Evolutionary conservation across 30 jellyfish, hydroid and myxozoan species (phyloP).

Genomic region (Hydra vulgaris): DNA sequence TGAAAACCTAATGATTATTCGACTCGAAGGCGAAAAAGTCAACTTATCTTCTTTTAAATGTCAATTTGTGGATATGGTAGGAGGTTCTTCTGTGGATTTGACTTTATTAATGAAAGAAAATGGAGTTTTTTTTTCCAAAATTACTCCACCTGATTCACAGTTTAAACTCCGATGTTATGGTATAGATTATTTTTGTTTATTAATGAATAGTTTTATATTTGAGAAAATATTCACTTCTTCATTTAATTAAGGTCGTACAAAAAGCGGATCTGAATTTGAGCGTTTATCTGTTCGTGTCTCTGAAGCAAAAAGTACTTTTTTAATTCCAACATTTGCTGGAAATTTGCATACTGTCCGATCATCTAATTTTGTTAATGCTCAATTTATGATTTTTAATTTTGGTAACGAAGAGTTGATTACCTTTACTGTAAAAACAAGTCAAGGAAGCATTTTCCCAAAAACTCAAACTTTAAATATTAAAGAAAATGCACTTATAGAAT

Average conservation of each 20-base stretch:
- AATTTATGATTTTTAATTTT: slow-evolving; percentile 18
- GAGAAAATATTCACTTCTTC: too few species aligned
- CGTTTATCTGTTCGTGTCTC: slow-evolving; percentile 39
- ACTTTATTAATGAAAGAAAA: not conserved
- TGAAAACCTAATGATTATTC: not conserved
- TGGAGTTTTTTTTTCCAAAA: not conserved
- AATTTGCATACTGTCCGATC: slow-evolving; percentile 28
- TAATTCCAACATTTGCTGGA: slow-evolving; percentile 31
- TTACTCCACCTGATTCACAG: not conserved
- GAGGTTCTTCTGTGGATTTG: not conserved
- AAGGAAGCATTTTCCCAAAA: slow-evolving; percentile 4
- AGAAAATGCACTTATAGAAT: not conserved
- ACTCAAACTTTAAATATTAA: not conserved
- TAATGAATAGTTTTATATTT: too few species aligned
- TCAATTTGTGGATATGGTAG: not conserved
- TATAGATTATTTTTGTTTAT: not conserved
- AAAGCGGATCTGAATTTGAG: slow-evolving; percentile 35
- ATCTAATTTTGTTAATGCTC: not conserved
- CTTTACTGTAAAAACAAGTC: slow-evolving; percentile 16
- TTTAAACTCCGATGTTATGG: not conserved
- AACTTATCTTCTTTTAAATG: not conserved
- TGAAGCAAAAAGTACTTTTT: slow-evolving; percentile 20
- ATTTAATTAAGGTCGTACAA: slow-evolving; percentile 22
- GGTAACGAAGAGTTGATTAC: slow-evolving; percentile 12
- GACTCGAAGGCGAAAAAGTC: not conserved